Evolutionary conservation across 2,113 vertebrate genomes (phyloP).

Genomic region (Burhinus bistriatus): DNA sequence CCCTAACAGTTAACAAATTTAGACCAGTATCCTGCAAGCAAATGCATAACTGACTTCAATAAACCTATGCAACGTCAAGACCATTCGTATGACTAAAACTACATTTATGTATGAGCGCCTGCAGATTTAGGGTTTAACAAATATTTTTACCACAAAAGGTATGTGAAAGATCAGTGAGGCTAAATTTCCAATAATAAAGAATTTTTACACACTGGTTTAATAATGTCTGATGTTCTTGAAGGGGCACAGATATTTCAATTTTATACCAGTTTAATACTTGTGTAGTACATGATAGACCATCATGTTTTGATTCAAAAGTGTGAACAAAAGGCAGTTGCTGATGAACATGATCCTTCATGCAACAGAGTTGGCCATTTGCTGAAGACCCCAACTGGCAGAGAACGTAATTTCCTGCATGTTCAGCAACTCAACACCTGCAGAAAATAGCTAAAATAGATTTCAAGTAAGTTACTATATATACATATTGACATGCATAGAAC

Average conservation of each 20-base stretch:
- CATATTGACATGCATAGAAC: neutral
- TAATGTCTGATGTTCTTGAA: neutral
- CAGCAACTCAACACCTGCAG: slow-evolving; percentile 16
- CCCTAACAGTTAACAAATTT: neutral
- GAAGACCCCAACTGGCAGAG: neutral
- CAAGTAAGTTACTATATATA: neutral
- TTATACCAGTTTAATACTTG: neutral
- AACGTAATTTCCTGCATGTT: neutral
- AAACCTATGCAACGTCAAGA: neutral
- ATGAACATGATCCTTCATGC: neutral
- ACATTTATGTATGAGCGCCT: neutral
- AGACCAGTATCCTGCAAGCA: neutral
- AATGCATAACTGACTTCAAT: neutral
- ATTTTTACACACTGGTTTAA: neutral
- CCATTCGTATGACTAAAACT: neutral
- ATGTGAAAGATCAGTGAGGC: neutral
- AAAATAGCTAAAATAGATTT: slow-evolving; percentile 13
- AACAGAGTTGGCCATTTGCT: neutral
- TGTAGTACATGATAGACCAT: neutral
- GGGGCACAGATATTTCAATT: neutral
- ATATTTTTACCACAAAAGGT: neutral
- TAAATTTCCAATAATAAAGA: neutral
- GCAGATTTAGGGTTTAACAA: neutral
- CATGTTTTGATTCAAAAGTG: neutral
- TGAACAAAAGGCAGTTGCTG: neutral